These are phyloP conservation scores for Chloroclystis v-ata DNA, from an alignment of 2,888 invertebrate species.

Conservation along the genomic window DNA sequence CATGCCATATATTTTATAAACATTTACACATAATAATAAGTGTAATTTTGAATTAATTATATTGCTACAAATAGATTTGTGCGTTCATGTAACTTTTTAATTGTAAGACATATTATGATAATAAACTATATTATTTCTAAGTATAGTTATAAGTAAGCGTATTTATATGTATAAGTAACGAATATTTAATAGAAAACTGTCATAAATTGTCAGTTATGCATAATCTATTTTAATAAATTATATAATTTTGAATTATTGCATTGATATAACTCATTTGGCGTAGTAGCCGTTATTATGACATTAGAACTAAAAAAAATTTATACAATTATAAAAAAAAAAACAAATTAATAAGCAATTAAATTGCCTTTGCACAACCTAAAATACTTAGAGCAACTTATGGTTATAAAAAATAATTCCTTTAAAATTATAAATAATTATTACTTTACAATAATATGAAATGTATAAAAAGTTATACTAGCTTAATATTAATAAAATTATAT, in stretches of 20 bases:
- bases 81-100: constrained; percentile 39
- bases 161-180: constrained; percentile 26
- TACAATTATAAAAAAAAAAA: constrained; percentile 36
- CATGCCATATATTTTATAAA: constrained; percentile 75
- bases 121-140: constrained; percentile 50
- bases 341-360: constrained; percentile 65
- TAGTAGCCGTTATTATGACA: constrained; percentile 17
- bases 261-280: constrained; percentile 25
- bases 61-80: constrained; percentile 60
- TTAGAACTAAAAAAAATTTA: constrained; percentile 29
- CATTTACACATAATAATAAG: constrained; percentile 53
- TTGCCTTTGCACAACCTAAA: constrained; percentile 67
- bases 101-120: constrained; percentile 11
- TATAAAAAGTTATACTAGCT: constrained; percentile 30
- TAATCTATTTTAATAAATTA: constrained; percentile 3
- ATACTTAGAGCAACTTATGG: constrained; percentile 31
- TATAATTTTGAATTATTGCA: constrained; percentile 18
- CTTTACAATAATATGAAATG: constrained; percentile 44
- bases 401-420: constrained; percentile 27
- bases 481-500: constrained; percentile 40
- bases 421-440: constrained; percentile 31
- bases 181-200: constrained; percentile 11
- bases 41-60: constrained; percentile 40
- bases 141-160: constrained; percentile 45
- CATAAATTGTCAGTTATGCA: background rate